Evolutionary conservation across 1,140 invertebrate species (phyloP).

Genomic region (Riptortus pedestris): DNA sequence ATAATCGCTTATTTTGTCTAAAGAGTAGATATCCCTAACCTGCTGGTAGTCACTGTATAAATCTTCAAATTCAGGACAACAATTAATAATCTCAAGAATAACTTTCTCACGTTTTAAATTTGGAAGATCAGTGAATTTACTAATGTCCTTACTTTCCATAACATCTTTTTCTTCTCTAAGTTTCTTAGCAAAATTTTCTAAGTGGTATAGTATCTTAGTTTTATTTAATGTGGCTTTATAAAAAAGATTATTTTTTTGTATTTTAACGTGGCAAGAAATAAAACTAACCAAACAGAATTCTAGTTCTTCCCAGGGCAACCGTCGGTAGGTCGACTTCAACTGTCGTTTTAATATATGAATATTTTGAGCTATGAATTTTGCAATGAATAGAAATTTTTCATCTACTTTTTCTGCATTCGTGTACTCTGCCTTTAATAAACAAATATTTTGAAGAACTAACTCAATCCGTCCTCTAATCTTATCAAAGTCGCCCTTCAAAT

Average conservation of each 20-base stretch:
- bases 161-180: constrained; percentile 10
- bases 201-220: constrained; percentile 20
- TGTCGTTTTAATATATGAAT: constrained; percentile 28
- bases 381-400: neutral
- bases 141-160: neutral
- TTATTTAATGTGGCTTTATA: constrained; percentile 24
- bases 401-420: neutral
- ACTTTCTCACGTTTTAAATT: constrained; percentile 21
- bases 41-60: constrained; percentile 29
- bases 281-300: constrained; percentile 30
- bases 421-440: neutral
- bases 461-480: neutral
- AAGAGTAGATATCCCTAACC: constrained; percentile 29
- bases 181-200: constrained; percentile 25
- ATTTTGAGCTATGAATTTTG: neutral
- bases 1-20: constrained; percentile 27
- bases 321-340: constrained; percentile 27
- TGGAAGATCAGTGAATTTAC: constrained; percentile 16
- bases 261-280: constrained; percentile 24
- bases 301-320: constrained; percentile 31
- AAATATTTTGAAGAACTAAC: neutral
- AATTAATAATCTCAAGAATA: constrained; percentile 25
- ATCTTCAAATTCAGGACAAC: constrained; percentile 26
- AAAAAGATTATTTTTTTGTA: constrained; percentile 27
- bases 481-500: neutral